Evolutionary conservation across 2,113 vertebrate genomes (phyloP).

Genomic region (Pyxicephalus adspersus): DNA sequence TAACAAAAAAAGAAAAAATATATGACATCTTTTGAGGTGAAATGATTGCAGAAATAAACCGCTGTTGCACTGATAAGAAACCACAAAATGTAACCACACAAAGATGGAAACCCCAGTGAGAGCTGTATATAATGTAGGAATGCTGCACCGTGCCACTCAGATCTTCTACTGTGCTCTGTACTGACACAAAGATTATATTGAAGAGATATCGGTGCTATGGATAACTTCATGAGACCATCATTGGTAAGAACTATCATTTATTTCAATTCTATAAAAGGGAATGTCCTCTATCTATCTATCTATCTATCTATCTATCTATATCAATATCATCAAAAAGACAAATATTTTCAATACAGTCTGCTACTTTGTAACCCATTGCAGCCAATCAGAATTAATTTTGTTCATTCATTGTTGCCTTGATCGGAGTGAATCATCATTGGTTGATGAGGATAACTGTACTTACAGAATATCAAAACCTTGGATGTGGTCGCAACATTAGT

Average conservation of each 20-base stretch:
- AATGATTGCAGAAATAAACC: slow-evolving; percentile 28
- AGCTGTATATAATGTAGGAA: slow-evolving; percentile 2
- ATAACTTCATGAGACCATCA: not conserved
- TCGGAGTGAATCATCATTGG: too few relatives aligned
- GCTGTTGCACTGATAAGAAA: not conserved
- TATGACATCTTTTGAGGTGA: not conserved
- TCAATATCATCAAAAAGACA: too few relatives aligned
- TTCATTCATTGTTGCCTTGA: too few relatives aligned
- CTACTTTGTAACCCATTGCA: too few relatives aligned
- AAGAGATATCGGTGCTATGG: not conserved
- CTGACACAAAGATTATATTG: not conserved
- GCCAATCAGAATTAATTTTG: too few relatives aligned
- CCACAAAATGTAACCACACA: not conserved
- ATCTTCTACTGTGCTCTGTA: not conserved
- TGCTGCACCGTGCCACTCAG: not conserved
- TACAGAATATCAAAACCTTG: too few relatives aligned
- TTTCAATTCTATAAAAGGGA: not conserved
- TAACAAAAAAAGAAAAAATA: not conserved
- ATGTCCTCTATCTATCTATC: not conserved
- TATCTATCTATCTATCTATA: slow-evolving; percentile 4
- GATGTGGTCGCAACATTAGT: too few relatives aligned
- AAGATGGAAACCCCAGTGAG: slow-evolving; percentile 9
- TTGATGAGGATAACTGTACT: too few relatives aligned
- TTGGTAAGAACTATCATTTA: not conserved
- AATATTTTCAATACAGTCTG: too few relatives aligned